These are phyloP conservation scores for Smutsia gigantea DNA, from an alignment of 2,797 vertebrate species.

Conservation along the genomic window DNA sequence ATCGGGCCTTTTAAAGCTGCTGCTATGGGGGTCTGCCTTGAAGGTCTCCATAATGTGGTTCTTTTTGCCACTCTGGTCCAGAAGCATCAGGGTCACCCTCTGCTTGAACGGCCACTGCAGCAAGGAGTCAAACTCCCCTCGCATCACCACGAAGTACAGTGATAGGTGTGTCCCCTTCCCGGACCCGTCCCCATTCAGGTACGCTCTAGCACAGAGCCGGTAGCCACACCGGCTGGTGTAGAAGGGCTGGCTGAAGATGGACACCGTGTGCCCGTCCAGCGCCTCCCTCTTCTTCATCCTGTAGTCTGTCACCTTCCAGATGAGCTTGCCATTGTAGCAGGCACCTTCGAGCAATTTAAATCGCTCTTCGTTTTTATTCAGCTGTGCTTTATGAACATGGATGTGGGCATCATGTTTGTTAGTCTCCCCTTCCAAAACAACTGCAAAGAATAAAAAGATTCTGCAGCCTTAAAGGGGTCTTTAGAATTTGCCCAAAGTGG, in stretches of 20 bases:
- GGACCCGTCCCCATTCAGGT: slow-evolving; percentile 92
- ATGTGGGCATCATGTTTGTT: slow-evolving; percentile 90
- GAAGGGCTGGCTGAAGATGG: slow-evolving; percentile 92
- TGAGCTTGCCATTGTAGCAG: slow-evolving; percentile 92
- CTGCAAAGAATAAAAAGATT: slow-evolving; percentile 74
- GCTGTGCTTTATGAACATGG: slow-evolving; percentile 90
- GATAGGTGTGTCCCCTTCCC: slow-evolving; percentile 93
- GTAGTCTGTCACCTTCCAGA: slow-evolving; percentile 95
- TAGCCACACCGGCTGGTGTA: slow-evolving; percentile 94
- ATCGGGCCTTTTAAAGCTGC: slow-evolving; percentile 91
- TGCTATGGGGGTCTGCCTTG: slow-evolving; percentile 90
- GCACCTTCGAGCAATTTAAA: slow-evolving; percentile 92
- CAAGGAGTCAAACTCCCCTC: slow-evolving; percentile 93
- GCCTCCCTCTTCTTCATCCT: slow-evolving; percentile 89
- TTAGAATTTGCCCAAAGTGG: neutral
- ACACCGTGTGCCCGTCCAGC: slow-evolving; percentile 84
- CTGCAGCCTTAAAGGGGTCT: neutral
- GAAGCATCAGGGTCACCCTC: slow-evolving; percentile 91
- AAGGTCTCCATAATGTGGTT: slow-evolving; percentile 91
- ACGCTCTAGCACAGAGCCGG: slow-evolving; percentile 90
- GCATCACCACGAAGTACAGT: slow-evolving; percentile 94
- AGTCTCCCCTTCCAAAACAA: slow-evolving; percentile 89
- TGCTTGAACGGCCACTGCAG: slow-evolving; percentile 94
- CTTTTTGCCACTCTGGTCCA: slow-evolving; percentile 93
- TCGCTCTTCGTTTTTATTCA: slow-evolving; percentile 90